phyloP scores from a whole-genome alignment of 1,140 invertebrate genomes.

The Listronotus oregonensis region DNA sequence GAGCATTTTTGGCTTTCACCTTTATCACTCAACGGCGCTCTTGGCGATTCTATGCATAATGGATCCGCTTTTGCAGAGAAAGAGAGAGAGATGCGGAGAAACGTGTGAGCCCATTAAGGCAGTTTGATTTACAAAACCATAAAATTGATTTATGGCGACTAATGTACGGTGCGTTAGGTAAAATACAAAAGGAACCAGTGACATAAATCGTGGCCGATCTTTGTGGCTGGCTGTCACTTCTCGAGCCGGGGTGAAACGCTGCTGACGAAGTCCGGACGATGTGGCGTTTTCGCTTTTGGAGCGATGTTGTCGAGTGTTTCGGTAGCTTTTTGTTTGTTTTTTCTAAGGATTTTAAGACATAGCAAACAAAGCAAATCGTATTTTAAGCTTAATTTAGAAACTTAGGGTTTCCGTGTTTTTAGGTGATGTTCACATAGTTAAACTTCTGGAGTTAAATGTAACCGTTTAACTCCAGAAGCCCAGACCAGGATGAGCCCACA shows the following conservation, averaged over 20 bases:
- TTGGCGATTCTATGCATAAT: constrained; percentile 35
- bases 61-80: constrained; percentile 25
- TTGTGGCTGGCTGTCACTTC: constrained; percentile 53
- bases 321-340: neutral
- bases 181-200: constrained; percentile 56
- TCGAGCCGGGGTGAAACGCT: constrained; percentile 20
- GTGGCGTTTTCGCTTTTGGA: constrained; percentile 14
- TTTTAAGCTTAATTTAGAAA: too few relatives aligned
- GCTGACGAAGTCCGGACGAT: constrained; percentile 24
- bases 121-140: constrained; percentile 58
- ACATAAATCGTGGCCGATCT: constrained; percentile 56
- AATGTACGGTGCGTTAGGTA: constrained; percentile 57
- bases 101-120: constrained; percentile 50
- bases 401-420: too few relatives aligned
- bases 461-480: too few relatives aligned
- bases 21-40: constrained; percentile 32
- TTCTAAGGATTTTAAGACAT: neutral
- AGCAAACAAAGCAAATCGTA: too few relatives aligned
- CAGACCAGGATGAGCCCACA: too few relatives aligned
- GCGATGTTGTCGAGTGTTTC: constrained; percentile 13
- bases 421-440: too few relatives aligned
- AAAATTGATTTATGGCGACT: constrained; percentile 58
- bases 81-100: constrained; percentile 30
- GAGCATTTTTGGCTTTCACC: constrained; percentile 24
- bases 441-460: too few relatives aligned